Percentiles rank a stretch among this genome's conserved stretches.
Evolutionary conservation across 2,113 vertebrate genomes (phyloP).

Genomic region (Aythya baeri): DNA sequence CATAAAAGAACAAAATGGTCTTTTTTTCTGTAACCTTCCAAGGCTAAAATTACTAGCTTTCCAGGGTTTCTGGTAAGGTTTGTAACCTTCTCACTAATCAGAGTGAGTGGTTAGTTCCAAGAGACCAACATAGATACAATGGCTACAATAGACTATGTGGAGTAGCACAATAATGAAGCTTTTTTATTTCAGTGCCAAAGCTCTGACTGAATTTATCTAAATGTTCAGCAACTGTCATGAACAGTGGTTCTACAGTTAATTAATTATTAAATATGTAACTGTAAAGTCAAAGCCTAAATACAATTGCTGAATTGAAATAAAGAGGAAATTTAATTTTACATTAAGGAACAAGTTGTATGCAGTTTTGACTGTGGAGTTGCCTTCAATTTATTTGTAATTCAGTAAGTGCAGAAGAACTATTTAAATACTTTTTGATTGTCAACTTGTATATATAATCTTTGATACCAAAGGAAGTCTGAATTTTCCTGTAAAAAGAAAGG

Average conservation of each 20-base stretch:
- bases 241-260: neutral
- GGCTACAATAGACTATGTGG: neutral
- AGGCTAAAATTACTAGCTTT: neutral
- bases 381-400: constrained; percentile 1
- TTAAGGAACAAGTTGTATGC: neutral
- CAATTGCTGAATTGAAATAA: neutral
- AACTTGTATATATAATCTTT: neutral
- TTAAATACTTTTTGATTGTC: constrained; percentile 22
- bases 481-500: constrained; percentile 40
- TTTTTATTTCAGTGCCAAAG: neutral
- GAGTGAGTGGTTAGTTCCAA: neutral
- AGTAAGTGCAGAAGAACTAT: constrained; percentile 4
- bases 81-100: neutral
- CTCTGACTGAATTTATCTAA: neutral
- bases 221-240: neutral
- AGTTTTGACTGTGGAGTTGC: neutral
- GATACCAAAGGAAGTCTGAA: constrained; percentile 12
- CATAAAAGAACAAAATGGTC: neutral
- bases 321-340: constrained; percentile 10
- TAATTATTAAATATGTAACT: neutral
- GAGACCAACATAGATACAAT: neutral
- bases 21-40: neutral
- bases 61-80: neutral
- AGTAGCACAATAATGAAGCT: neutral
- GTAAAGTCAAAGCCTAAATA: neutral